phyloP scores from a whole-genome alignment of 2,113 vertebrate species.

The Brevimyrus niger region DNA sequence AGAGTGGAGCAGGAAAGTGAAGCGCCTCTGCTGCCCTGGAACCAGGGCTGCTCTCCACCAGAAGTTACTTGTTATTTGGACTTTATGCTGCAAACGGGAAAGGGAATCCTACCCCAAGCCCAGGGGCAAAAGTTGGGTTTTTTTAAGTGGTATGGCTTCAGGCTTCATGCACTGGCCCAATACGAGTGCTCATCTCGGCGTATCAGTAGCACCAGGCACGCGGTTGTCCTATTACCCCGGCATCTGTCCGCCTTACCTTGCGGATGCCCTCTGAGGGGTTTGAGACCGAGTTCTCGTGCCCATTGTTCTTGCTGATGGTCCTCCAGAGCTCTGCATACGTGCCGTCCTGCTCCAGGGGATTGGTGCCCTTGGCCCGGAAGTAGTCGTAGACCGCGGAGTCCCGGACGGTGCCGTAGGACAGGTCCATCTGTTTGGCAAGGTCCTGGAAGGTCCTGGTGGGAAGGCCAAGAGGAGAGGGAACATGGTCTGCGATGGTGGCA shows the following conservation, averaged over 20 bases:
- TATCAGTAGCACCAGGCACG: not conserved
- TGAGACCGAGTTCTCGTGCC: constrained; percentile 80
- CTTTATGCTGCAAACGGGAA: not conserved
- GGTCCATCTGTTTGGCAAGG: constrained; percentile 84
- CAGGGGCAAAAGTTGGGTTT: not conserved
- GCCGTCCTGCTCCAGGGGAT: constrained; percentile 91
- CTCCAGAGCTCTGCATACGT: constrained; percentile 93
- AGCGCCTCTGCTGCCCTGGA: not conserved
- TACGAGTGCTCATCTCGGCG: not conserved
- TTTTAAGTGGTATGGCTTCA: not conserved
- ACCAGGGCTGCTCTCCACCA: not conserved
- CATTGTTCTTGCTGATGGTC: constrained; percentile 85
- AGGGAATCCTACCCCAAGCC: not conserved
- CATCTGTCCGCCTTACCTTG: constrained; percentile 67
- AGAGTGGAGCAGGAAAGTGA: not conserved
- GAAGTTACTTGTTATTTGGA: not conserved
- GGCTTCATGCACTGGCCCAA: not conserved
- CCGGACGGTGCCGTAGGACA: constrained; percentile 87
- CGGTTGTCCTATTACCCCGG: not conserved
- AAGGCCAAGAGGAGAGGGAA: not conserved
- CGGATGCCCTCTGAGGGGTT: constrained; percentile 89
- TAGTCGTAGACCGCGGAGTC: constrained; percentile 95
- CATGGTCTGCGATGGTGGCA: not conserved
- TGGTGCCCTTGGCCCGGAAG: constrained; percentile 92
- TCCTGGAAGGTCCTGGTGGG: constrained; percentile 88